phyloP scores from a whole-genome alignment of 2,888 invertebrate genomes.

The Siphonodentalium dalli region DNA sequence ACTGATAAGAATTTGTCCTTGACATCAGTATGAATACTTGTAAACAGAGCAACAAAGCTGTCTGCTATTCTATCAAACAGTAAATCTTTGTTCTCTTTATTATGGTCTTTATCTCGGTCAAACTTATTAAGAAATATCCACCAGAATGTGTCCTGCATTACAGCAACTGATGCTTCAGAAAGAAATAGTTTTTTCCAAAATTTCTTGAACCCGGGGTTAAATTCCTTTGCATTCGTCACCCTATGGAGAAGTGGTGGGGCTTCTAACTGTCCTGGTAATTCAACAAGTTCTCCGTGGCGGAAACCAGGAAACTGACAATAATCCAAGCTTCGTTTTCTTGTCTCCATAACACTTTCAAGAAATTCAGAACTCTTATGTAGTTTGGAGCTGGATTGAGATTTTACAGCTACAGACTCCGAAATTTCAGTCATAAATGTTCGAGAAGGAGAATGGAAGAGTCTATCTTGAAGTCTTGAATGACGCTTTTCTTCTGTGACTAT shows the following conservation, averaged over 20 bases:
- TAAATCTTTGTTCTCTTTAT: constrained; percentile 45
- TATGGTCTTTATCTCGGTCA: constrained; percentile 39
- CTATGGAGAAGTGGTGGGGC: constrained; percentile 60
- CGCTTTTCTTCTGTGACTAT: constrained; percentile 47
- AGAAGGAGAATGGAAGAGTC: constrained; percentile 47
- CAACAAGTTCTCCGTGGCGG: constrained; percentile 53
- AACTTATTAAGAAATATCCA: constrained; percentile 59
- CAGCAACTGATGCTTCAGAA: constrained; percentile 62
- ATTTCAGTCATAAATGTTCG: constrained; percentile 55
- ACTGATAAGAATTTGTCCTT: constrained; percentile 62
- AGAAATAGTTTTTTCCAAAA: constrained; percentile 64
- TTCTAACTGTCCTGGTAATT: constrained; percentile 60
- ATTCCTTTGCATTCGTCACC: constrained; percentile 60
- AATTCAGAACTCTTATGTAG: constrained; percentile 48
- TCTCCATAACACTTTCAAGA: constrained; percentile 53
- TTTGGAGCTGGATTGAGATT: constrained; percentile 44
- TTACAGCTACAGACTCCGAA: constrained; percentile 45
- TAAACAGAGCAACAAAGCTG: constrained; percentile 62
- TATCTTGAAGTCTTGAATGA: constrained; percentile 37
- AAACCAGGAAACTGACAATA: constrained; percentile 60
- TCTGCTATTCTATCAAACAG: constrained; percentile 63
- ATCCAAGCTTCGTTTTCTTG: constrained; percentile 53
- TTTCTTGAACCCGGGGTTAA: constrained; percentile 63
- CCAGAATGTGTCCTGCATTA: constrained; percentile 64
- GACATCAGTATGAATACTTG: constrained; percentile 60